Evolutionary conservation across 2,888 invertebrate genomes (phyloP).

Genomic region (Vanessa cardui): DNA sequence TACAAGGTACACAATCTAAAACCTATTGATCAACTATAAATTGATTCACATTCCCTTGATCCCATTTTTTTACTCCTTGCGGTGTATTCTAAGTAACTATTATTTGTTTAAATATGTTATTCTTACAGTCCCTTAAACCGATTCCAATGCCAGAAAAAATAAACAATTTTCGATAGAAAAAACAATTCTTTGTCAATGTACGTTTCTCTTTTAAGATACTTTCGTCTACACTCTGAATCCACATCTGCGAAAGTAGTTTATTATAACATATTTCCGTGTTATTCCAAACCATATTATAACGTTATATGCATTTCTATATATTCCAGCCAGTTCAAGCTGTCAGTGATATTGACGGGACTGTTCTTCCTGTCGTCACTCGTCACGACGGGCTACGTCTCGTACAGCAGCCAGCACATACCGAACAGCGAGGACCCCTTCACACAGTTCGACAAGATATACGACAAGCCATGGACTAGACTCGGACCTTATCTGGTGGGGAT

Average conservation of each 20-base stretch:
- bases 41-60: neutral
- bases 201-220: no score
- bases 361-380: constrained; percentile 90
- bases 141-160: no score
- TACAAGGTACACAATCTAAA: constrained; percentile 74
- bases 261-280: no score
- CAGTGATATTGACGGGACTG: constrained; percentile 84
- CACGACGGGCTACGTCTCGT: constrained; percentile 91
- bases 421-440: constrained; percentile 91
- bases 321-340: constrained; percentile 89
- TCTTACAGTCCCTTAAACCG: no score
- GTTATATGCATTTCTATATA: neutral
- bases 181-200: no score
- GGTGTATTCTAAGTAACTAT: no score
- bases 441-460: constrained; percentile 93
- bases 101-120: no score
- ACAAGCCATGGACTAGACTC: constrained; percentile 93
- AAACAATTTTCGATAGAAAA: no score
- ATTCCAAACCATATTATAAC: neutral
- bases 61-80: no score
- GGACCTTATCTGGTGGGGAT: constrained; percentile 94
- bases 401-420: constrained; percentile 90
- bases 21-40: neutral
- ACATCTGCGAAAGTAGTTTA: no score
- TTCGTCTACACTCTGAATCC: no score